Evolutionary conservation across 2,888 invertebrate genomes (phyloP).

Genomic region (Griposia aprilina): DNA sequence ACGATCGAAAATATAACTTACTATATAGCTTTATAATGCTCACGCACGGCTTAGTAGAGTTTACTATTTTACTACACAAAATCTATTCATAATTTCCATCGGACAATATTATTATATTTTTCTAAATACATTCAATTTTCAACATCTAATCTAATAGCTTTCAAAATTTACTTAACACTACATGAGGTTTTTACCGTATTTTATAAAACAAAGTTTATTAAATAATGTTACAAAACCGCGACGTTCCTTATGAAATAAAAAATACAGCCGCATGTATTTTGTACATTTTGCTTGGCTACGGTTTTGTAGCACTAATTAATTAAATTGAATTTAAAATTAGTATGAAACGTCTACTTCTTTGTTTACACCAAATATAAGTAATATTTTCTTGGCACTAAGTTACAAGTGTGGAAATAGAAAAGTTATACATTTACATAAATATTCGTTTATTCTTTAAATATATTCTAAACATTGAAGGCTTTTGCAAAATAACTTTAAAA

Average conservation of each 20-base stretch:
- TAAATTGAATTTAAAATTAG: neutral
- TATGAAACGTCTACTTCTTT: neutral
- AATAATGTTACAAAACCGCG: slow-evolving; percentile 39
- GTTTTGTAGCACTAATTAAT: slow-evolving; percentile 36
- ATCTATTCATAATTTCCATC: slow-evolving; percentile 41
- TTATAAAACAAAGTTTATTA: slow-evolving; percentile 14
- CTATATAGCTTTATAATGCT: slow-evolving; percentile 1
- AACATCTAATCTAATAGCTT: slow-evolving; percentile 55
- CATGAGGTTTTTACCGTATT: slow-evolving; percentile 19
- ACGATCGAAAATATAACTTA: slow-evolving; percentile 7
- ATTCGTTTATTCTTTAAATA: neutral
- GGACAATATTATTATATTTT: slow-evolving; percentile 33
- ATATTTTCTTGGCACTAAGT: slow-evolving; percentile 25
- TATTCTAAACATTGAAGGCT: slow-evolving; percentile 8
- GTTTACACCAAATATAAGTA: slow-evolving; percentile 10
- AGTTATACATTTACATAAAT: slow-evolving; percentile 26
- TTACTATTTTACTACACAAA: slow-evolving; percentile 42
- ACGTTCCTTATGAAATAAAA: neutral
- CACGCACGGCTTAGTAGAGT: slow-evolving; percentile 20
- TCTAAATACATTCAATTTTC: slow-evolving; percentile 49
- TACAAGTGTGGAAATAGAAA: slow-evolving; percentile 2
- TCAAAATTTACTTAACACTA: slow-evolving; percentile 40
- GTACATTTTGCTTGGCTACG: neutral
- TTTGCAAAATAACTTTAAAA: slow-evolving; percentile 19
- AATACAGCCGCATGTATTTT: neutral